Conservation (phyloP, 2,888 invertebrate species). For the Caenorhabditis sp. region DNA sequence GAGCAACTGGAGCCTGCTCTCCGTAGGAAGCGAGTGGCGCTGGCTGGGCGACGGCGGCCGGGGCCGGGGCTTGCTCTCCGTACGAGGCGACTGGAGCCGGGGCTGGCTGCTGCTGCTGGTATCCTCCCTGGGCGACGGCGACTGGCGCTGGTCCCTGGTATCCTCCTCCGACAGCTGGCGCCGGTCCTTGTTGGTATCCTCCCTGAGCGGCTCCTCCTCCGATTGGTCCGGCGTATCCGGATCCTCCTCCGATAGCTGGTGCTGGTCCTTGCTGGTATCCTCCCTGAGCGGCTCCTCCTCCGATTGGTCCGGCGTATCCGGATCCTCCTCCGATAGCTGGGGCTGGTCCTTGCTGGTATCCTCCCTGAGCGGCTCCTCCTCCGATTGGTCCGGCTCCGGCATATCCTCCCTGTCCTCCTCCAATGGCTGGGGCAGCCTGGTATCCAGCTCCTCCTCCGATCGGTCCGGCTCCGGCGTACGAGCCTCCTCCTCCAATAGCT, state of each 20-base stretch:
- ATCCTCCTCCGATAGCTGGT: conserved; percentile 12
- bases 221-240: conserved; percentile 1
- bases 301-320: conserved; percentile 7
- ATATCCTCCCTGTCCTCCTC: conserved; percentile 20
- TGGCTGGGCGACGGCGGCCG: conserved; percentile 22
- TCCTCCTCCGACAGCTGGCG: conserved; percentile 14
- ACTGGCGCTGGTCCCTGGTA: conserved; percentile 29
- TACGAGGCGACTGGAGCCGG: conserved; percentile 10
- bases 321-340: conserved; percentile 10
- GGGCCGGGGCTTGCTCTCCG: conserved; percentile 13
- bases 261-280: background rate
- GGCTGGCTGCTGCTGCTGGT: conserved; percentile 12
- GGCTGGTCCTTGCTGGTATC: no score
- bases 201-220: conserved; percentile 24
- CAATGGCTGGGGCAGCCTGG: conserved; percentile 7
- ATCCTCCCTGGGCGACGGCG: conserved; percentile 11
- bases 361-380: conserved; percentile 4
- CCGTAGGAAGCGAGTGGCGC: conserved; percentile 23
- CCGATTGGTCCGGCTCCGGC: conserved; percentile 19
- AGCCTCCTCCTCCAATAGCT: conserved; percentile 39
- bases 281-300: conserved; percentile 4
- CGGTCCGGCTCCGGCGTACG: conserved; percentile 16
- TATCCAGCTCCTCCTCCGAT: conserved; percentile 25
- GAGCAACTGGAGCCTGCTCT: conserved; percentile 18
- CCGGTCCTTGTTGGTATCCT: conserved; percentile 7